These are phyloP conservation scores for Hirundo rustica DNA, from an alignment of 2,797 vertebrate genomes.

Conservation along the genomic window DNA sequence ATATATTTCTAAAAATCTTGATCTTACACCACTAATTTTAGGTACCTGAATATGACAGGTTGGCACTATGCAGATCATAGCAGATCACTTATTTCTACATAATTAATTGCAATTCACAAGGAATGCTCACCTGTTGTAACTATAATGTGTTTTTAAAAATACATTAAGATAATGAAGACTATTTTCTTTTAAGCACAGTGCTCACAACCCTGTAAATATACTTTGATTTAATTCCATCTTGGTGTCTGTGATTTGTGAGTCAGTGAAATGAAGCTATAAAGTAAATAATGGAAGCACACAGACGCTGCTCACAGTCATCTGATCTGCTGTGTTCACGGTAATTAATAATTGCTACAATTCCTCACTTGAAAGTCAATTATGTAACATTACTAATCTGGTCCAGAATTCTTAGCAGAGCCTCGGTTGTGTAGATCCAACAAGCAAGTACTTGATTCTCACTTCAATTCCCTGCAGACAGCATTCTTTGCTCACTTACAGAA, in stretches of 20 bases:
- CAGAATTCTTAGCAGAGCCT: neutral
- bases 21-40: neutral
- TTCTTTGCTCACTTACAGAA: neutral
- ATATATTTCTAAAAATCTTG: neutral
- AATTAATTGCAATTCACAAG: neutral
- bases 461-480: neutral
- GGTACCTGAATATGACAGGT: neutral
- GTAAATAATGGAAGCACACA: slow-evolving; percentile 1
- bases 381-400: neutral
- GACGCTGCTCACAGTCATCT: neutral
- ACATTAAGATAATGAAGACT: neutral
- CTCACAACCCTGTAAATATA: neutral
- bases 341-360: slow-evolving; percentile 22
- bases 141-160: neutral
- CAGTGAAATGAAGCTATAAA: slow-evolving; percentile 21
- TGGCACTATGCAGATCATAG: neutral
- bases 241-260: neutral
- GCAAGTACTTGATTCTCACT: neutral
- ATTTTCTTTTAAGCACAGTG: neutral
- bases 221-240: neutral
- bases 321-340: neutral
- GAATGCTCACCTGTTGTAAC: neutral
- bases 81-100: neutral
- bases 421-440: neutral
- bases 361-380: neutral